Evolutionary conservation across 2,113 vertebrate species (phyloP), one percentile per base, ranked within the genome.

Genomic region (Shinisaurus crocodilurus): DNA sequence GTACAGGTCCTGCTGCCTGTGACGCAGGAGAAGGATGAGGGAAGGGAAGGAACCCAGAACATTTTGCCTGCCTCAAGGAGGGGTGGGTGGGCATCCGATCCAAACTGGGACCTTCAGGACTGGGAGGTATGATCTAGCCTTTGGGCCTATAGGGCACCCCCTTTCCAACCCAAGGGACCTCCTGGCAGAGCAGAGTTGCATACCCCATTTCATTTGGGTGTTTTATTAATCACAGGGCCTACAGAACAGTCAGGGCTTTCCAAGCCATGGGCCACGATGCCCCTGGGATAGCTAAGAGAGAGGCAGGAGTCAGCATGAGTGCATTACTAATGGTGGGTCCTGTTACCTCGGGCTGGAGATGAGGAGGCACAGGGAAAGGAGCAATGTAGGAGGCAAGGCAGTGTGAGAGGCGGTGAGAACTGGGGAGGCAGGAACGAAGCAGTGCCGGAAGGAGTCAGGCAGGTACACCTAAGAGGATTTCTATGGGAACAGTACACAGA

Each of bases 1-100:
- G 93, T 97, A 99, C 84, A 99, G 96, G 94, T 99, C 98, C 95
- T 99, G 98, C 93, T 99, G 98, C 86, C 98, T 99, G 96, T 67
- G 86, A 86, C 34, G 29, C n/a, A 72, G 70, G 57, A 87, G 88
- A 88, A 83, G 13, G 9, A 43, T 75, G 37, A 90, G 3, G 50
- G 25, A 8, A 2, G 34, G 40, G 29, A 27, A 54, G 40, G 29
- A n/a, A 54, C 2, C 0, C 7, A 27, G 70, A 50, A 15, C 2
- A 29, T 29, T 25, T 32, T 45, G 8, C 37, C 70, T 48, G 2
- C 29, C 29, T 63, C 34, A 18, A 86, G 70, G 32, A 13, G 6
- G 32, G 70, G 70, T 3, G 32, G 8, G 13, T 12, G 6, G n/a
- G 10, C 27, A 50, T 10, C 60, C 4, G 2, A 54, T 27, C 6